These are phyloP conservation scores for Phyllostomus discolor DNA, from an alignment of 2,113 vertebrate species.

Conservation along the genomic window DNA sequence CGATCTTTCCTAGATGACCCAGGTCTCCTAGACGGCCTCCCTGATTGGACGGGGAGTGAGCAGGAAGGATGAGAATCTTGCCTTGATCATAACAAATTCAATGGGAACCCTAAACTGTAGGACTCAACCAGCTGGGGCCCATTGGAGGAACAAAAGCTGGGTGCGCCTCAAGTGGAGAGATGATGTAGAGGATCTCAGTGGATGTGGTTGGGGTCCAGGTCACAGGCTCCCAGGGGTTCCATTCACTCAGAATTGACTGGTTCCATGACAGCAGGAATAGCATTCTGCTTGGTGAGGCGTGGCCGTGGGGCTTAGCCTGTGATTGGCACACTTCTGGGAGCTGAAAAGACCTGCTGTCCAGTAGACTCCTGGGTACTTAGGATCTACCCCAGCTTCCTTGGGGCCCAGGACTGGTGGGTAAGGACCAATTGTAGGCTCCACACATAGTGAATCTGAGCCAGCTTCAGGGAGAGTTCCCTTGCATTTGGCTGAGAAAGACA, in stretches of 20 bases:
- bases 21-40: not conserved
- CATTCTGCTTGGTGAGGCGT: not conserved
- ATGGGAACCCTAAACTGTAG: not conserved
- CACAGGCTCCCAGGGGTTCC: not conserved
- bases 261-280: not conserved
- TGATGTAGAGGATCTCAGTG: fast-evolving
- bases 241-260: not conserved
- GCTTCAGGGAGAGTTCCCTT: not conserved
- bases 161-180: not conserved
- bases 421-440: not conserved
- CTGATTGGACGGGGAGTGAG: not conserved
- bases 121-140: not conserved
- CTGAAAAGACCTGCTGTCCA: not conserved
- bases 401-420: not conserved
- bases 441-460: not conserved
- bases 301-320: not conserved
- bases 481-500: not conserved
- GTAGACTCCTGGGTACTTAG: not conserved
- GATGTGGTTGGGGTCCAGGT: not conserved
- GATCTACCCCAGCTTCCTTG: not conserved
- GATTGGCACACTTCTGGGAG: not conserved
- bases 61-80: not conserved
- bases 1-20: not conserved
- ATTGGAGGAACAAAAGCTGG: not conserved
- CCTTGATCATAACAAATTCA: not conserved